A percentile compares a stretch with the other conserved stretches of the same genome.
Conservation (phyloP, 2,888 invertebrate genomes). For the Elegia similella region DNA sequence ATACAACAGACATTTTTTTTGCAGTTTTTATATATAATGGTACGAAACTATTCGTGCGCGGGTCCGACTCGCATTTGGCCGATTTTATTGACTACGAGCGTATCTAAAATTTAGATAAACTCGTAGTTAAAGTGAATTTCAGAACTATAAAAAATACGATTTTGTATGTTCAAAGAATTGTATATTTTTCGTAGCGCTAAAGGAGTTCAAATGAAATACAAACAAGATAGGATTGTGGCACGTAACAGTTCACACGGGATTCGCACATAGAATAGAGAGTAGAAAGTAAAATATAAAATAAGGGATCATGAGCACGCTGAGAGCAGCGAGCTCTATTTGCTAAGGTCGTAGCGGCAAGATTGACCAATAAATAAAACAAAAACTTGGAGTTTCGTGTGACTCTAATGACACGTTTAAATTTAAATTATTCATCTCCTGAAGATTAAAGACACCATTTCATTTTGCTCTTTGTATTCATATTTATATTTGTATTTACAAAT, state of each 20-base stretch:
- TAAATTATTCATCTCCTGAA: background rate
- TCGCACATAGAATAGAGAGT: slow-evolving; percentile 31
- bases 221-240: slow-evolving; percentile 38
- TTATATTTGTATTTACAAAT: background rate
- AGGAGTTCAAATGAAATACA: slow-evolving; percentile 38
- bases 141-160: too few species aligned
- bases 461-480: background rate
- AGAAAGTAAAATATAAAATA: slow-evolving; percentile 36
- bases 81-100: too few species aligned
- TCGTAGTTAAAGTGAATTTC: too few species aligned
- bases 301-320: slow-evolving; percentile 18
- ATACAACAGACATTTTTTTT: too few species aligned
- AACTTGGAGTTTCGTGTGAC: background rate
- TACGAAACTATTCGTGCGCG: too few species aligned
- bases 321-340: background rate
- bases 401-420: background rate
- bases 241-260: slow-evolving; percentile 37
- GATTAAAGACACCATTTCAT: background rate
- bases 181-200: slow-evolving; percentile 28
- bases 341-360: background rate
- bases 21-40: too few species aligned
- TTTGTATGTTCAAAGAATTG: too few species aligned
- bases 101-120: too few species aligned
- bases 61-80: too few species aligned
- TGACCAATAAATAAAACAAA: slow-evolving; percentile 8